These are phyloP conservation scores for Episyrphus balteatus DNA, from an alignment of 1,140 invertebrate species.

Conservation along the genomic window DNA sequence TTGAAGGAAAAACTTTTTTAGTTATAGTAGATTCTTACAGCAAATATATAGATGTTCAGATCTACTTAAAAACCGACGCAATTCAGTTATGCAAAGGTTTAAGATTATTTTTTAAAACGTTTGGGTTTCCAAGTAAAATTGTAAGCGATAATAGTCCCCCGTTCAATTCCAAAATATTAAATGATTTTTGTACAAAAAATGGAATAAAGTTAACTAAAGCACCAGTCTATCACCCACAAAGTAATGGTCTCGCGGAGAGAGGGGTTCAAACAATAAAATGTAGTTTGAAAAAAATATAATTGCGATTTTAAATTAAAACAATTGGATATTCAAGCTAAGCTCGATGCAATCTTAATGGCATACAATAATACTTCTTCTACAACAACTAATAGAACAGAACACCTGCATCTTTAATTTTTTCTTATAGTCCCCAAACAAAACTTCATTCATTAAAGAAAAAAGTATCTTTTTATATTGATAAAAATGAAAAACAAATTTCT, in stretches of 20 bases:
- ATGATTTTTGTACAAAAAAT: not conserved
- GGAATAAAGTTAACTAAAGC: not conserved
- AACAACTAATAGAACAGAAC: too few relatives aligned
- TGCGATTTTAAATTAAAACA: too few relatives aligned
- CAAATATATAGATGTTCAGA: conserved; percentile 1
- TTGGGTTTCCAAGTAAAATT: not conserved
- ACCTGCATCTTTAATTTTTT: too few relatives aligned
- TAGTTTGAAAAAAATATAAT: not conserved
- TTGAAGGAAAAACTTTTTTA: conserved; percentile 1
- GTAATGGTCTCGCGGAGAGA: conserved; percentile 1
- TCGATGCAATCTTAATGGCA: too few relatives aligned
- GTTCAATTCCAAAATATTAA: not conserved
- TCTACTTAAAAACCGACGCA: not conserved
- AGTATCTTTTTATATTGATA: too few relatives aligned
- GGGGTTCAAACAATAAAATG: conserved; percentile 1
- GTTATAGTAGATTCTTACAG: not conserved
- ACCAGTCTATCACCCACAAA: conserved; percentile 1
- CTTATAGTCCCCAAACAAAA: too few relatives aligned
- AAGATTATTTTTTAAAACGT: not conserved
- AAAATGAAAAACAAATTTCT: too few relatives aligned
- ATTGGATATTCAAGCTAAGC: too few relatives aligned
- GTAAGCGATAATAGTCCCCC: conserved; percentile 2
- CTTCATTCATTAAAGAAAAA: too few relatives aligned
- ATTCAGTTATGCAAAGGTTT: not conserved
- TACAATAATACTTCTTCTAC: too few relatives aligned